phyloP scores from a whole-genome alignment of 2,888 invertebrate species.

The Caradrina kadenii region DNA sequence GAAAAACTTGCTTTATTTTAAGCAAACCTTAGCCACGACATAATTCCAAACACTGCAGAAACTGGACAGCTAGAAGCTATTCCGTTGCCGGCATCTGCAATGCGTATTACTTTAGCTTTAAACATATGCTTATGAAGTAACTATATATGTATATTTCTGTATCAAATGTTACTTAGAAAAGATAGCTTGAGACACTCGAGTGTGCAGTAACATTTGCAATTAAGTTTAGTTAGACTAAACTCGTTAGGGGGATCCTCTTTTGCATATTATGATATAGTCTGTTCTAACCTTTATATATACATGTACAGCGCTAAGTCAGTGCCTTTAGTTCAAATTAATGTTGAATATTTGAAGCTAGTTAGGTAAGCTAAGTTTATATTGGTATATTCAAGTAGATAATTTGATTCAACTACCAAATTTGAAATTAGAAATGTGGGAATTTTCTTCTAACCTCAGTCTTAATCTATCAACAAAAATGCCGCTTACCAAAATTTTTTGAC shows the following conservation, averaged over 20 bases:
- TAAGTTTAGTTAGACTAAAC: slow-evolving; percentile 43
- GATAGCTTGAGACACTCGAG: slow-evolving; percentile 33
- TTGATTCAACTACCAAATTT: not conserved
- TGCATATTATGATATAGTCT: slow-evolving; percentile 45
- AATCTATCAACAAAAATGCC: no score
- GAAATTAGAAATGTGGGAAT: no score
- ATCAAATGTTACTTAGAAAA: slow-evolving; percentile 46
- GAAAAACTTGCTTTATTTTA: slow-evolving; percentile 49
- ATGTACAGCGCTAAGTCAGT: slow-evolving; percentile 8
- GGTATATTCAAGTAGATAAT: not conserved
- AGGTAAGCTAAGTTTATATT: not conserved
- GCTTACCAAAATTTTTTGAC: no score
- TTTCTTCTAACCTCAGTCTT: no score
- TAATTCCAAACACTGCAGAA: slow-evolving; percentile 60
- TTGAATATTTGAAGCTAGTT: slow-evolving; percentile 21
- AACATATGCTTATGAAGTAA: slow-evolving; percentile 53
- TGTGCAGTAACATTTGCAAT: slow-evolving; percentile 35
- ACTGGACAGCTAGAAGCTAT: slow-evolving; percentile 51
- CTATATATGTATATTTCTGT: slow-evolving; percentile 38
- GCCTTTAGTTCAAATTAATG: slow-evolving; percentile 26
- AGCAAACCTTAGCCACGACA: slow-evolving; percentile 45
- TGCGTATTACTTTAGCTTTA: slow-evolving; percentile 70
- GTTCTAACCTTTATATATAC: slow-evolving; percentile 30
- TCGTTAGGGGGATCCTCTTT: slow-evolving; percentile 48
- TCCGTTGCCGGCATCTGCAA: slow-evolving; percentile 71